Percentiles rank a stretch among this genome's conserved stretches.
These are phyloP conservation scores for Hyposoter dolosus DNA, from an alignment of 2,888 invertebrate species.

Conservation along the genomic window DNA sequence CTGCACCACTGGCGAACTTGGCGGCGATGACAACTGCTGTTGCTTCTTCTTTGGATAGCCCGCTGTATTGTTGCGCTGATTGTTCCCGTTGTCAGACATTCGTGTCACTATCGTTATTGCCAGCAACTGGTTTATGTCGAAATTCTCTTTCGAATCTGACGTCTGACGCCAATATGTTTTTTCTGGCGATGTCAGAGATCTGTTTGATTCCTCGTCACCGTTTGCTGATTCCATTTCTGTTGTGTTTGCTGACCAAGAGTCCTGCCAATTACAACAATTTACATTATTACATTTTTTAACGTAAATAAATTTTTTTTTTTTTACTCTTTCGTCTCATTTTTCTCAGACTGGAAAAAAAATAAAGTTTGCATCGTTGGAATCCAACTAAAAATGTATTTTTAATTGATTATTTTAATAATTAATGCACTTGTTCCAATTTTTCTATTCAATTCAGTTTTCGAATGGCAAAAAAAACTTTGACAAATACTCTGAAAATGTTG, in stretches of 20 bases:
- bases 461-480: no score
- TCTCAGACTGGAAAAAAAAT: background rate
- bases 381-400: no score
- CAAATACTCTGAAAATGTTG: no score
- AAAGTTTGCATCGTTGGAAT: no score
- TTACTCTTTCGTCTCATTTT: background rate
- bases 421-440: no score
- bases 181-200: slow-evolving; percentile 72
- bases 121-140: slow-evolving; percentile 81
- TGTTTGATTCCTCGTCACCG: slow-evolving; percentile 75
- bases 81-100: slow-evolving; percentile 82
- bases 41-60: slow-evolving; percentile 81
- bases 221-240: slow-evolving; percentile 76
- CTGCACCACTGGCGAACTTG: slow-evolving; percentile 79
- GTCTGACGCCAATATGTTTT: slow-evolving; percentile 81
- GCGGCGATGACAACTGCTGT: slow-evolving; percentile 75
- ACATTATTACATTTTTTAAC: background rate
- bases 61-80: slow-evolving; percentile 74
- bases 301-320: background rate
- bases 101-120: slow-evolving; percentile 82
- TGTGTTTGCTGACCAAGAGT: slow-evolving; percentile 76
- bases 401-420: no score
- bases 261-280: slow-evolving; percentile 69
- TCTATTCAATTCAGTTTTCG: no score
- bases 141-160: slow-evolving; percentile 80